Evolutionary conservation across 2,888 invertebrate species (phyloP).

Genomic region (Cephalotes varians): DNA sequence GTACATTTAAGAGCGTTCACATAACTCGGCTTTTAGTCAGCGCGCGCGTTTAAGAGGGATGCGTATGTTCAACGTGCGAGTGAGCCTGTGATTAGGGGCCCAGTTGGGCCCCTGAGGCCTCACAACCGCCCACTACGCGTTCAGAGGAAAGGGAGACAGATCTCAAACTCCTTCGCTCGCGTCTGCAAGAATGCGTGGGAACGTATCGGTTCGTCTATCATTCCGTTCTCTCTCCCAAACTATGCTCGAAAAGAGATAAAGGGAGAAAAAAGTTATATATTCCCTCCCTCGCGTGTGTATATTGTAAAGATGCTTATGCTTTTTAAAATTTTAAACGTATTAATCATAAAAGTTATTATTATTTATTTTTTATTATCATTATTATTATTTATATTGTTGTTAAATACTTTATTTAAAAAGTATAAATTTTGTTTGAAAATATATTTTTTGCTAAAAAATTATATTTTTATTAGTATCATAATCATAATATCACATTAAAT

Average conservation of each 20-base stretch:
- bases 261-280: neutral
- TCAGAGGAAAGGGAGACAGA: constrained; percentile 54
- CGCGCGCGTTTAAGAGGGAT: constrained; percentile 69
- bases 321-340: neutral
- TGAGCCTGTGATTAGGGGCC: constrained; percentile 84
- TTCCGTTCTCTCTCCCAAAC: constrained; percentile 57
- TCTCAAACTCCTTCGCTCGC: constrained; percentile 56
- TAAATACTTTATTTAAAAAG: neutral
- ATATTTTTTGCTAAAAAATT: neutral
- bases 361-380: neutral
- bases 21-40: constrained; percentile 75
- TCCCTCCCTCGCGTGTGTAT: neutral
- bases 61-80: constrained; percentile 73
- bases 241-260: constrained; percentile 9
- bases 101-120: constrained; percentile 75
- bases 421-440: neutral
- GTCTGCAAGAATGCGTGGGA: constrained; percentile 81
- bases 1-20: constrained; percentile 75
- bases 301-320: neutral
- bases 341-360: neutral
- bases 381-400: neutral
- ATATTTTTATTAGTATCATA: neutral
- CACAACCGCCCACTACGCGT: constrained; percentile 83
- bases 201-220: constrained; percentile 84
- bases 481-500: neutral